Percentiles rank a stretch among this genome's conserved stretches.
These are phyloP conservation scores for Mugil cephalus DNA, from an alignment of 2,113 vertebrate genomes.

Conservation along the genomic window DNA sequence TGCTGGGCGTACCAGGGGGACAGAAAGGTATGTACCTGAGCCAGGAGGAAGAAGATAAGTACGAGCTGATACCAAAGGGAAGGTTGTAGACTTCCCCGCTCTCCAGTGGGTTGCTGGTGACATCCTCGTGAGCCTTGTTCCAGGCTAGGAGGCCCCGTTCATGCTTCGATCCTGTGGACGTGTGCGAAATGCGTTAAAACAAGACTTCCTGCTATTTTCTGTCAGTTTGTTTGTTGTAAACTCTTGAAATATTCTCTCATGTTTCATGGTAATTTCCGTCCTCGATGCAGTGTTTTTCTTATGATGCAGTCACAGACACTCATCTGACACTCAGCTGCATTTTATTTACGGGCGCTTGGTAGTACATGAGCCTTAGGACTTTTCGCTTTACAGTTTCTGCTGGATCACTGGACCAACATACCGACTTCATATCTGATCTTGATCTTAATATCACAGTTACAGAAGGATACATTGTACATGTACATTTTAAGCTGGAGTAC, in stretches of 20 bases:
- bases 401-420: too few relatives aligned
- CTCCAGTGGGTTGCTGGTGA: conserved; percentile 70
- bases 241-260: background rate
- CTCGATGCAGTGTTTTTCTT: too few relatives aligned
- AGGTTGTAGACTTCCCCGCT: conserved; percentile 87
- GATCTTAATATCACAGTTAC: too few relatives aligned
- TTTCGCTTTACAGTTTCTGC: too few relatives aligned
- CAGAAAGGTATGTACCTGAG: conserved; percentile 87
- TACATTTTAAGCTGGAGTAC: conserved; percentile 79
- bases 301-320: too few relatives aligned
- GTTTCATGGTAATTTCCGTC: background rate
- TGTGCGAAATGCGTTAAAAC: conserved; percentile 7
- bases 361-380: too few relatives aligned
- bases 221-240: conserved; percentile 1
- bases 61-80: conserved; percentile 88
- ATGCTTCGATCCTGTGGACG: conserved; percentile 86
- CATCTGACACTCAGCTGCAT: too few relatives aligned
- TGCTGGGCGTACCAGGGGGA: conserved; percentile 69
- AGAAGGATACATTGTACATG: too few relatives aligned
- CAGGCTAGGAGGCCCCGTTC: conserved; percentile 91
- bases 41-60: conserved; percentile 81
- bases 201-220: background rate
- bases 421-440: too few relatives aligned
- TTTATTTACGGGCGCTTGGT: too few relatives aligned
- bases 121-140: conserved; percentile 84